phyloP scores from a whole-genome alignment of 2,797 vertebrate species.

The Siniperca obscura region DNA sequence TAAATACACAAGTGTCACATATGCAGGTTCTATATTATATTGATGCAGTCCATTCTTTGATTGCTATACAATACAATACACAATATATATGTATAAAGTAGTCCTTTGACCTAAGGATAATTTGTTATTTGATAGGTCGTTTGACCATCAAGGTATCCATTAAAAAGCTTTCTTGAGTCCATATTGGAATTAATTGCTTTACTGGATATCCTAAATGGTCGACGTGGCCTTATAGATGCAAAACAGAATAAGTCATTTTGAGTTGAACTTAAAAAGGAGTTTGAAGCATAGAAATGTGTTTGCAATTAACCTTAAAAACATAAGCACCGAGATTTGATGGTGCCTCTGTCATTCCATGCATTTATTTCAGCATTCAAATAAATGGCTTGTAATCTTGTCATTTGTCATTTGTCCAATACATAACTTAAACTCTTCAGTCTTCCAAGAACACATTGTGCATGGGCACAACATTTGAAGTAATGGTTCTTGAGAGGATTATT shows the following conservation, averaged over 20 bases:
- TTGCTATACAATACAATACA: too few relatives aligned
- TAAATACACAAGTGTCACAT: too few relatives aligned
- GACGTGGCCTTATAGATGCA: background rate
- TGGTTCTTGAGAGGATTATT: background rate
- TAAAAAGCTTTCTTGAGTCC: background rate
- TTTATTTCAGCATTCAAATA: conserved; percentile 22
- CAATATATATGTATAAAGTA: too few relatives aligned
- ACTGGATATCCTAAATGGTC: background rate
- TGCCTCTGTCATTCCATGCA: background rate
- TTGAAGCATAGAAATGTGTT: background rate
- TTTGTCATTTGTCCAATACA: background rate
- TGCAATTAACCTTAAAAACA: background rate
- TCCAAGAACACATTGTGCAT: background rate
- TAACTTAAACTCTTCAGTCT: background rate
- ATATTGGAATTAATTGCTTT: background rate
- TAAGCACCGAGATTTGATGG: background rate
- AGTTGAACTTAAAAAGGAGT: background rate
- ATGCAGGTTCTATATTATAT: too few relatives aligned
- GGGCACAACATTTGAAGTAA: background rate
- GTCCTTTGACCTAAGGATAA: too few relatives aligned
- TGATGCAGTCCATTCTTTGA: too few relatives aligned
- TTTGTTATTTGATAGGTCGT: background rate
- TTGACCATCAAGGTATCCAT: background rate
- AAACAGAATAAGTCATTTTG: background rate
- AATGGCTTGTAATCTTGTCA: background rate